Conservation (phyloP, 2,113 vertebrate genomes). For the Asarcornis scutulata region DNA sequence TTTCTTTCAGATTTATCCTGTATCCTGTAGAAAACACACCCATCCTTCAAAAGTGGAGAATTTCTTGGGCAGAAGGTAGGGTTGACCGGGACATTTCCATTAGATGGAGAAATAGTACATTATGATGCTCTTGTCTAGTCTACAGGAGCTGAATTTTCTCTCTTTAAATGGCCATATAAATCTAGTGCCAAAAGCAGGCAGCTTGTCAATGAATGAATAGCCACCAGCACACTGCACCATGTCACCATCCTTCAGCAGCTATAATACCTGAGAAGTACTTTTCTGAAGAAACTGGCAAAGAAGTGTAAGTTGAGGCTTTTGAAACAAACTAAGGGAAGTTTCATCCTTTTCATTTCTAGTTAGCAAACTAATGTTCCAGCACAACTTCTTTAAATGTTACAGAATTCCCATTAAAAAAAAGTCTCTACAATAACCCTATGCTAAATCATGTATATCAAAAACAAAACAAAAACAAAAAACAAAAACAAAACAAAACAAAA, state of each 20-base stretch:
- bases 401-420: background rate
- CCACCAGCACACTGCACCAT: background rate
- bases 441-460: background rate
- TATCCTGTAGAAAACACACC: background rate
- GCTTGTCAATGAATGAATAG: conserved; percentile 44
- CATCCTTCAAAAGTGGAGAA: background rate
- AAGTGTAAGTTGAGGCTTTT: background rate
- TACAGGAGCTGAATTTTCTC: conserved; percentile 60
- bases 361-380: background rate
- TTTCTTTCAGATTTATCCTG: background rate
- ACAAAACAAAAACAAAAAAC: too few relatives aligned
- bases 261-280: conserved; percentile 1
- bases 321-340: background rate
- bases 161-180: conserved; percentile 71
- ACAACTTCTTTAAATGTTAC: background rate
- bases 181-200: conserved; percentile 44
- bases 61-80: background rate
- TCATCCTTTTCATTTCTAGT: background rate
- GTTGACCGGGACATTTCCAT: conserved; percentile 73
- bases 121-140: conserved; percentile 61
- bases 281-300: background rate
- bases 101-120: conserved; percentile 73
- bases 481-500: too few relatives aligned
- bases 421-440: background rate
- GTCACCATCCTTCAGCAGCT: background rate